These are phyloP conservation scores for Neoascia interrupta DNA, from an alignment of 2,888 invertebrate genomes.

Conservation along the genomic window DNA sequence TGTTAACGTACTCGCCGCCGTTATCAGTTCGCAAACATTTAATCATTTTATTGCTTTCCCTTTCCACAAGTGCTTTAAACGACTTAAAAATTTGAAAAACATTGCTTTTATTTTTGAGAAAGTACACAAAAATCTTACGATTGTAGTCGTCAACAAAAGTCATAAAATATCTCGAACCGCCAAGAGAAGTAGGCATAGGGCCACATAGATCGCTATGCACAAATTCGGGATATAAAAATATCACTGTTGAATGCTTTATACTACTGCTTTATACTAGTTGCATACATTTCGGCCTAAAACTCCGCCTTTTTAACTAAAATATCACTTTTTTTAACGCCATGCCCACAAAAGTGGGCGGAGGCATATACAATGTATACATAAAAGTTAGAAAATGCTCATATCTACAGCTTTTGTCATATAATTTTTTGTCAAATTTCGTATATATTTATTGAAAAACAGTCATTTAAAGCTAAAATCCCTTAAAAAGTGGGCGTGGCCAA, in stretches of 20 bases:
- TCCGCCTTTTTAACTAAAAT: too few species aligned
- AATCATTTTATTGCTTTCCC: constrained; percentile 52
- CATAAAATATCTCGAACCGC: constrained; percentile 16
- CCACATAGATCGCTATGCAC: constrained; percentile 14
- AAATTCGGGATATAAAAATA: constrained; percentile 12
- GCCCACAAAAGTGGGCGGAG: too few species aligned
- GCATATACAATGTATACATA: constrained; percentile 5
- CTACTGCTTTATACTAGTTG: too few species aligned
- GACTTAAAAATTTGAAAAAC: constrained; percentile 60
- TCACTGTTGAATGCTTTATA: too few species aligned
- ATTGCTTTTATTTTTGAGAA: constrained; percentile 71
- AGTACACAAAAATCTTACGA: constrained; percentile 11
- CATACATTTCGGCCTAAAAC: too few species aligned
- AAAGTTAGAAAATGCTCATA: neutral
- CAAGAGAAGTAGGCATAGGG: constrained; percentile 7
- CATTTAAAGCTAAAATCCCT: too few species aligned
- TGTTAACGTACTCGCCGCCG: neutral
- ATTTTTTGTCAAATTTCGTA: too few species aligned
- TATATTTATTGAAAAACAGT: too few species aligned
- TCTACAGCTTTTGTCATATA: too few species aligned
- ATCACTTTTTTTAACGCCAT: too few species aligned
- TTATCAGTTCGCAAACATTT: neutral
- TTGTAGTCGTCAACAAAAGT: constrained; percentile 20
- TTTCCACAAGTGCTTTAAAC: constrained; percentile 72
- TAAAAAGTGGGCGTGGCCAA: too few species aligned